Percentiles rank a stretch among this genome's conserved stretches.
phyloP scores from a whole-genome alignment of 1,140 invertebrate species.

The Drosophila nannoptera region DNA sequence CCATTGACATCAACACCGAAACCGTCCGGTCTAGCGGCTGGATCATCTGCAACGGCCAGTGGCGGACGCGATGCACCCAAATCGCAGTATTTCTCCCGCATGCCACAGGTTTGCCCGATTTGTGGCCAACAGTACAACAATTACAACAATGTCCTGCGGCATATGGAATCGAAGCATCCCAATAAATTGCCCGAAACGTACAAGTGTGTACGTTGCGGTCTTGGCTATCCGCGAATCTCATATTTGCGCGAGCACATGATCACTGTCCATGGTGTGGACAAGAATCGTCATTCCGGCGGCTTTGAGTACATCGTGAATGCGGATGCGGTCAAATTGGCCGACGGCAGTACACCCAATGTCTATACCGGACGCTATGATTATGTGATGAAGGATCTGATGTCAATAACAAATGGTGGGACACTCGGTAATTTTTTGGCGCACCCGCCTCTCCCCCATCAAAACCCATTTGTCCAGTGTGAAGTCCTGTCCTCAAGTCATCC shows the following conservation, averaged over 20 bases:
- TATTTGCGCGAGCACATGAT: conserved; percentile 78
- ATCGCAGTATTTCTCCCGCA: conserved; percentile 74
- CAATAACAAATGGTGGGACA: conserved; percentile 79
- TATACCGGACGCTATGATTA: conserved; percentile 78
- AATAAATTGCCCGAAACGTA: conserved; percentile 78
- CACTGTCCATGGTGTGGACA: conserved; percentile 69
- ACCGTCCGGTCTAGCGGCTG: background rate
- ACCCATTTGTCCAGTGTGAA: background rate
- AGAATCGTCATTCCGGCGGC: conserved; percentile 70
- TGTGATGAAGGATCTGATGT: conserved; percentile 79
- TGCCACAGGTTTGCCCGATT: conserved; percentile 78
- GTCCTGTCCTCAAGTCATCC: conserved; percentile 6
- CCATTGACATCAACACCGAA: conserved; percentile 39
- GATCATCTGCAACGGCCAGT: conserved; percentile 6
- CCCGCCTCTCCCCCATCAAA: conserved; percentile 25
- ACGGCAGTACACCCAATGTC: conserved; percentile 63
- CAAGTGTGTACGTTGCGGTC: conserved; percentile 72
- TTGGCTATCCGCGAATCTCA: conserved; percentile 73
- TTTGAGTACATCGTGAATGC: conserved; percentile 75
- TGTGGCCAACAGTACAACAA: conserved; percentile 79
- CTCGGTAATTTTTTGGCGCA: conserved; percentile 70
- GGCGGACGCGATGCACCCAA: conserved; percentile 51
- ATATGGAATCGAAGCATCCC: conserved; percentile 79
- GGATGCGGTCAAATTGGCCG: conserved; percentile 68
- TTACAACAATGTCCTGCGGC: conserved; percentile 77